Evolutionary conservation across 2,113 vertebrate species (phyloP), one percentile per base, ranked within the genome.

Genomic region (Hippolais icterina): DNA sequence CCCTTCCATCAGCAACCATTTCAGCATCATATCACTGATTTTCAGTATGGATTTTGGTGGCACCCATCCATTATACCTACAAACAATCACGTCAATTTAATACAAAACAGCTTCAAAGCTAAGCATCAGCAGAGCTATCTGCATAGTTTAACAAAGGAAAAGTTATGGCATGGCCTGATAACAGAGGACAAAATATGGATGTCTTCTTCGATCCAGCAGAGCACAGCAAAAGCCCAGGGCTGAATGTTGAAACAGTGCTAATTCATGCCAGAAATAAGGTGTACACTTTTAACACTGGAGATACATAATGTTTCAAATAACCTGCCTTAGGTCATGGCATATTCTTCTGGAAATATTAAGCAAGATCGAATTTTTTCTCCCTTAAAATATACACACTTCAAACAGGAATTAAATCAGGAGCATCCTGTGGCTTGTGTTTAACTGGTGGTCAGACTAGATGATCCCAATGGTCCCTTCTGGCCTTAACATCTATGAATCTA

Each of bases 311-410:
- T 14, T 90, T 96, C 47, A 66, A 31, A 89, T 63, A 92, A 89
- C 46, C 41, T 81, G 56, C 56, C 50, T 54, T n/a, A 74, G 68
- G 76, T 92, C 64, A 44, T 28, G n/a, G 21, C 31, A 60, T 74
- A 61, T 81, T 83, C 17, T 94, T 78, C 76, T 65, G 41, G 57
- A 94, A 93, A 61, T 94, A 79, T 94, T 87, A 82, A 89, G 81
- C 19, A 63, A 37, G 44, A 52, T 31, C 37, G 41, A 79, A 21
- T 53, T 9, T 5, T 86, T 83, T 87, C 50, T 60, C 31, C 33
- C 31, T 18, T 68, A 23, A 89, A 93, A 90, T 69, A 79, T 44
- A 84, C 23, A 33, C 35, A 52, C 52, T 94, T 94, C 87, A 87
- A 75, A 52, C 24, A 46, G 37, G 57, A 82, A 82, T 89, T 91